Base-by-base conservation (phyloP, 92 coral and sea anemone genomes). In the Anthopleura xanthogrammica region DNA sequence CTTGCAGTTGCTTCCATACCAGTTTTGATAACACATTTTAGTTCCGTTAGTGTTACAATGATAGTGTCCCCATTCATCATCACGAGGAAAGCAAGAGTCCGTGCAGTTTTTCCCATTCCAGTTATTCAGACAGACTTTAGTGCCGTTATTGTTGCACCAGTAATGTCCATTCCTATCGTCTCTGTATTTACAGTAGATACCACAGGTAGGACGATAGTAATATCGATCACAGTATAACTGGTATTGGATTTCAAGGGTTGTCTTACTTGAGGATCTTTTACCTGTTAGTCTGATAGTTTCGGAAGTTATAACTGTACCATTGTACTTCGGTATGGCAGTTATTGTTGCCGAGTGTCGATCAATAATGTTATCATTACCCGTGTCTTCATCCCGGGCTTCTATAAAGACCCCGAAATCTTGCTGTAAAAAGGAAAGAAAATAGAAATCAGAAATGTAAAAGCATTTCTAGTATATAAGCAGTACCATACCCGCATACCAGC, bases 91-190 rank as follows among this genome's bases (percentile, higher is more conserved):
- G 52, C 98, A 95, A 41, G 87, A 91, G 72, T 76, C 81, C 0
- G 76, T 75, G 83, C 98, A 95, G 41, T 86, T 76, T 12, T 90
- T 78, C 23, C 91, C 94, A 76, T 92, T 92, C 92, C 94, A 95
- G 81, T 91, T 41, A 3, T 42, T 78, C 43, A 82, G 85, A 77
- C 97, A 95, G 42, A 68, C 78, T 85, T 77, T 89, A 23, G 56
- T 62, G 3, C 88, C 88, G 62, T 86, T 60, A 14, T 78, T 14
- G 68, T 80, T 75, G 41, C 97, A 93, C 2, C 7, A 57, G 77
- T 93, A 93, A 76, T 91, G 90, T 43, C 92, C 94, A 3, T 40
- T 64, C 17, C 79, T 72, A 80, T 88, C 87, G 52, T 93, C 86
- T 43, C 80, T 86, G 62, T 68, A 70, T 56, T 86, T 86, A 82